Conservation (phyloP, 2,797 vertebrate genomes). For the Hyperoplus lanceolatus region DNA sequence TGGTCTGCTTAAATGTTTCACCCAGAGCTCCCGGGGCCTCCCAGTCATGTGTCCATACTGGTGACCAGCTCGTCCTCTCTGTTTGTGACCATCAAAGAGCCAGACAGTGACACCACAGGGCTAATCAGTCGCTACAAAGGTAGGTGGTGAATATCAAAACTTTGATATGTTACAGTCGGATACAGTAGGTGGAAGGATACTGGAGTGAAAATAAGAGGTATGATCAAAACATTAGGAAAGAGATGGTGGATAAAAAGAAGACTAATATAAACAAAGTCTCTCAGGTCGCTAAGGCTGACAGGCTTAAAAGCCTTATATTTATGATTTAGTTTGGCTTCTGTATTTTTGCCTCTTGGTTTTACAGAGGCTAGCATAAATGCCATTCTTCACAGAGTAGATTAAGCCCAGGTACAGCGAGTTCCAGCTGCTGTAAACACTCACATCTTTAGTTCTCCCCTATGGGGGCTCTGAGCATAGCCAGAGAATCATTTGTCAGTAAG, state of each 20-base stretch:
- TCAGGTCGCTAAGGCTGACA: conserved; percentile 3
- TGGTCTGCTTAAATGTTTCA: conserved; percentile 23
- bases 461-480: conserved; percentile 52
- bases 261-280: conserved; percentile 28
- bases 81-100: conserved; percentile 80
- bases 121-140: conserved; percentile 85
- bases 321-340: conserved; percentile 1
- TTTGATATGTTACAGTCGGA: neutral
- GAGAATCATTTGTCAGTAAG: conserved; percentile 55
- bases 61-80: conserved; percentile 82
- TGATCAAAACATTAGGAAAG: conserved; percentile 14
- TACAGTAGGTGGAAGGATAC: neutral
- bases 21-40: conserved; percentile 79
- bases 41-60: conserved; percentile 77
- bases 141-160: conserved; percentile 40
- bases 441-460: conserved; percentile 24
- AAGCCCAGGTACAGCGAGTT: conserved; percentile 47
- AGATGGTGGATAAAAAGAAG: conserved; percentile 12
- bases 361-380: conserved; percentile 35
- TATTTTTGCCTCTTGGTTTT: conserved; percentile 23
- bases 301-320: conserved; percentile 19
- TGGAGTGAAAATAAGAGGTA: neutral
- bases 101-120: conserved; percentile 58
- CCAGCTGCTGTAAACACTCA: conserved; percentile 57
- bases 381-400: conserved; percentile 41